Evolutionary conservation across 2,888 invertebrate species (phyloP).

Genomic region (Apamea anceps): DNA sequence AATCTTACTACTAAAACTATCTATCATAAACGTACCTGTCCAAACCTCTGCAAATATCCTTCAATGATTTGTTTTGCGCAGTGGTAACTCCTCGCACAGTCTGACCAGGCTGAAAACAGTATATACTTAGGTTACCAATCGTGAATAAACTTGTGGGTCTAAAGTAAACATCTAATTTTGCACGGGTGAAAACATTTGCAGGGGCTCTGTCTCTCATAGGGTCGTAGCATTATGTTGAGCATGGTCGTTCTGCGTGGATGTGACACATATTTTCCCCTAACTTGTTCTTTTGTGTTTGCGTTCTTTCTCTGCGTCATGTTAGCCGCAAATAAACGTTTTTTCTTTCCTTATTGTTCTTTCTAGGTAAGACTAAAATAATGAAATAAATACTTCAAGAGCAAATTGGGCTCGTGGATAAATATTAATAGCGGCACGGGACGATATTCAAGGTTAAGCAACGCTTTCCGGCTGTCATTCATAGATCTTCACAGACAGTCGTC

Average conservation of each 20-base stretch:
- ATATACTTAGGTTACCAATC: background rate
- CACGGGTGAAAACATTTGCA: too few relatives aligned
- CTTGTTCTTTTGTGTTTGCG: too few relatives aligned
- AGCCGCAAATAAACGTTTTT: too few relatives aligned
- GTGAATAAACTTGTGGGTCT: background rate
- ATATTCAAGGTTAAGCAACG: background rate
- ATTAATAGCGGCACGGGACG: background rate
- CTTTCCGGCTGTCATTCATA: background rate
- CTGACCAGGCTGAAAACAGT: slow-evolving; percentile 90
- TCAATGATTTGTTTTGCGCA: slow-evolving; percentile 90
- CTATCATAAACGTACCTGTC: slow-evolving; percentile 84
- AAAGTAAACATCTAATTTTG: background rate
- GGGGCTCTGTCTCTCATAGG: too few relatives aligned
- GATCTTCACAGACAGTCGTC: background rate
- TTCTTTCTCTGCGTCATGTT: too few relatives aligned
- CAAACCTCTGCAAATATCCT: slow-evolving; percentile 90
- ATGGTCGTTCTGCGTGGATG: too few relatives aligned
- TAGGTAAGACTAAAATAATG: background rate
- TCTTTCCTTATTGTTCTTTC: too few relatives aligned
- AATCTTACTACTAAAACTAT: background rate
- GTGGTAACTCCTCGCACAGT: slow-evolving; percentile 90
- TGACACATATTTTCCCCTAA: too few relatives aligned
- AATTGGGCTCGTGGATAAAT: background rate
- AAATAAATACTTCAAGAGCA: background rate
- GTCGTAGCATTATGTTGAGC: too few relatives aligned